These are phyloP conservation scores for Habrosyne pyritoides DNA, from an alignment of 2,888 invertebrate genomes.

Conservation along the genomic window DNA sequence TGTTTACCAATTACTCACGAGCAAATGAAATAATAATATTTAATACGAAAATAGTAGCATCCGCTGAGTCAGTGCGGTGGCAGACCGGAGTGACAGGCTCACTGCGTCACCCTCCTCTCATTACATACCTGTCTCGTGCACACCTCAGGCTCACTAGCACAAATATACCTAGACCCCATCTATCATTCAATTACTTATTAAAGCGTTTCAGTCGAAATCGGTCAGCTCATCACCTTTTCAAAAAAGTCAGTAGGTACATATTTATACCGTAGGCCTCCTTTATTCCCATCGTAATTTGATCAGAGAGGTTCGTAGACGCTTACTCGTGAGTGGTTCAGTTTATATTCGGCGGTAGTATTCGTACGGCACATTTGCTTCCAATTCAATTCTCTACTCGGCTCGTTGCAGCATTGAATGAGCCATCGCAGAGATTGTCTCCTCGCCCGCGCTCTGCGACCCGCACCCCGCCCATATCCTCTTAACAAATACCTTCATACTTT, in stretches of 20 bases:
- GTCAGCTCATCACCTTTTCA: slow-evolving; percentile 25
- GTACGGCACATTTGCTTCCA: slow-evolving; percentile 79
- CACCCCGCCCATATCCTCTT: slow-evolving; percentile 20
- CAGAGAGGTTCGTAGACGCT: slow-evolving; percentile 50
- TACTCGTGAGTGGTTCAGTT: slow-evolving; percentile 66
- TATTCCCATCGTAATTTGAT: slow-evolving; percentile 58
- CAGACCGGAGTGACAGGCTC: slow-evolving; percentile 45
- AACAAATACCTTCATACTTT: slow-evolving; percentile 43
- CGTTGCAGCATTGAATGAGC: slow-evolving; percentile 78
- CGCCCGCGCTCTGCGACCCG: slow-evolving; percentile 28
- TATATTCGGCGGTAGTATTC: slow-evolving; percentile 72
- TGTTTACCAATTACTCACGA: background rate
- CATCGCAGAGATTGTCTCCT: slow-evolving; percentile 73
- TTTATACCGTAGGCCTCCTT: slow-evolving; percentile 41
- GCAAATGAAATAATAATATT: background rate
- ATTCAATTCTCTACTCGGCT: slow-evolving; percentile 78
- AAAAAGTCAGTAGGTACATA: slow-evolving; percentile 16
- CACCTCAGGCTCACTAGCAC: slow-evolving; percentile 20
- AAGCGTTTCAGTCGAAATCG: slow-evolving; percentile 27
- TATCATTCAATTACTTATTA: background rate
- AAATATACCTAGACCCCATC: background rate
- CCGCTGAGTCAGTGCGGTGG: slow-evolving; percentile 46
- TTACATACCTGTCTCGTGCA: slow-evolving; percentile 54
- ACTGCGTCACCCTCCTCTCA: slow-evolving; percentile 60
- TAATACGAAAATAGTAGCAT: slow-evolving; percentile 19